Evolutionary conservation across 2,797 vertebrate species (phyloP).

Genomic region (Remorina albescens): DNA sequence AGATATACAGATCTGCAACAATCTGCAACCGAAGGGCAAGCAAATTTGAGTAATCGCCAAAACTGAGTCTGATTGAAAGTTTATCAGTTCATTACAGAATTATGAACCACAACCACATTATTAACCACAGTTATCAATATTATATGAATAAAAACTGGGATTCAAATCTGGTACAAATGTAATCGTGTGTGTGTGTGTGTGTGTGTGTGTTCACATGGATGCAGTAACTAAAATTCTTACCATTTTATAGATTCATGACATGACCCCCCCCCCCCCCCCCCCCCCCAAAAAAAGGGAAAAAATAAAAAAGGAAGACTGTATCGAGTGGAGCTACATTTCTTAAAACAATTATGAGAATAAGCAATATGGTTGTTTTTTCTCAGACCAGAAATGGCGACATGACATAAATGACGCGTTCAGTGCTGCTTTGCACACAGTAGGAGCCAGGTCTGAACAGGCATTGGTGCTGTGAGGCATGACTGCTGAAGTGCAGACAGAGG

Average conservation of each 20-base stretch:
- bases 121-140: background rate
- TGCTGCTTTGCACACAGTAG: conserved; percentile 15
- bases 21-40: background rate
- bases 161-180: background rate
- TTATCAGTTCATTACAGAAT: background rate
- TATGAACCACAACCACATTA: too few species aligned
- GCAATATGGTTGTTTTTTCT: background rate
- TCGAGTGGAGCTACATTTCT: background rate
- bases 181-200: too few species aligned
- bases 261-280: too few species aligned
- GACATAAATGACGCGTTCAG: conserved; percentile 24
- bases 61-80: background rate
- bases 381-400: background rate
- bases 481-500: conserved; percentile 27
- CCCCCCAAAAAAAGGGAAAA: too few species aligned
- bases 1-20: conserved; percentile 13
- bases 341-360: conserved; percentile 4
- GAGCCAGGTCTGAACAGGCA: conserved; percentile 34
- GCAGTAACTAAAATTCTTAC: too few species aligned
- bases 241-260: too few species aligned
- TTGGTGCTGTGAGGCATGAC: conserved; percentile 32
- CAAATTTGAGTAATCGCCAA: background rate
- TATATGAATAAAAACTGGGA: background rate
- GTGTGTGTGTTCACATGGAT: too few species aligned
- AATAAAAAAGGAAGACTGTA: too few species aligned